These are phyloP conservation scores for Heteractis magnifica DNA, from an alignment of 92 coral and sea anemone species.

Conservation along the genomic window DNA sequence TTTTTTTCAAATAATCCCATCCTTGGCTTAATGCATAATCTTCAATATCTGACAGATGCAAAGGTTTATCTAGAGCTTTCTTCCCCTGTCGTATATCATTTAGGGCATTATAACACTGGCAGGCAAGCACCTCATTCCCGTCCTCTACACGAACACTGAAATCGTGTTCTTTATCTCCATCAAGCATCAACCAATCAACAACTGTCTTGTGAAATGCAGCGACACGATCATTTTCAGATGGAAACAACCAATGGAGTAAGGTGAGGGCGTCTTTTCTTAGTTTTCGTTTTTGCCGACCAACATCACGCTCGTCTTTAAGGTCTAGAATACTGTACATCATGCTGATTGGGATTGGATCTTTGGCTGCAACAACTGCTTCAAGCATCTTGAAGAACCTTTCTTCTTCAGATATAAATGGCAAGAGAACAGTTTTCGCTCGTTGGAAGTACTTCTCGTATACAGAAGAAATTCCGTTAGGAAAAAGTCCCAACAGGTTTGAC, in stretches of 20 bases:
- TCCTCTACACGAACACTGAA: not conserved
- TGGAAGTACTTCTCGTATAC: constrained; percentile 32
- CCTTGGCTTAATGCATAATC: not conserved
- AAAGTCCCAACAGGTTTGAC: not conserved
- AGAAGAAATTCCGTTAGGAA: constrained; percentile 26
- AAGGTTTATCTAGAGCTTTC: not conserved
- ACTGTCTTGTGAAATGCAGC: constrained; percentile 13
- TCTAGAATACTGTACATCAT: constrained; percentile 1
- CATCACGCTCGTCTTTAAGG: not conserved
- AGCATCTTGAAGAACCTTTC: constrained; percentile 30
- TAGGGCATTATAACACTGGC: not conserved
- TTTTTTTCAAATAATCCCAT: not conserved
- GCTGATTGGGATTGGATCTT: not conserved
- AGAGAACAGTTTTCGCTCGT: constrained; percentile 11
- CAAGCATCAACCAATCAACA: not conserved
- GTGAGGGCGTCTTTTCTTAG: constrained; percentile 2
- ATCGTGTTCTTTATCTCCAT: not conserved
- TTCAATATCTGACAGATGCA: not conserved
- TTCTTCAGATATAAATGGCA: constrained; percentile 7
- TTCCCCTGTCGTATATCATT: not conserved
- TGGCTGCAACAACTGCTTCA: not conserved
- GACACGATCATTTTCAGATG: constrained; percentile 9
- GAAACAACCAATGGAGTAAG: constrained; percentile 5
- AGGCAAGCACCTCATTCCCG: not conserved
- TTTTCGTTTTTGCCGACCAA: not conserved